A percentile compares a stretch with the other conserved stretches of the same genome.
These are phyloP conservation scores for Saccopteryx leptura DNA, from an alignment of 2,113 vertebrate genomes.

Conservation along the genomic window DNA sequence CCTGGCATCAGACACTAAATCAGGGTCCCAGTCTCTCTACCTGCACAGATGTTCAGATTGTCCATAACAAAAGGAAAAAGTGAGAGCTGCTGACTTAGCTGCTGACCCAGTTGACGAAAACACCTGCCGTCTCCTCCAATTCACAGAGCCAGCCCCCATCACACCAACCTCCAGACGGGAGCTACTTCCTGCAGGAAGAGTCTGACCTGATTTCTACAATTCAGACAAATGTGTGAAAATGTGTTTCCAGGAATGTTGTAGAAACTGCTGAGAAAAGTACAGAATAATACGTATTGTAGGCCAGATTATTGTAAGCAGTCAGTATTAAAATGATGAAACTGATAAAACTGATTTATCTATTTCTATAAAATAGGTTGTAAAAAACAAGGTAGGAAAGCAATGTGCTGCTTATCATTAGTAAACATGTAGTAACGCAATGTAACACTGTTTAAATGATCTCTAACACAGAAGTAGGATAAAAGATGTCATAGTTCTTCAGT, in stretches of 20 bases:
- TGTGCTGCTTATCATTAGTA: background rate
- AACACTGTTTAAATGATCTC: background rate
- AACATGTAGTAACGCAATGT: background rate
- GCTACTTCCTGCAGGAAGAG: background rate
- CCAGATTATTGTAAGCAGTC: background rate
- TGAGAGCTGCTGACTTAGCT: background rate
- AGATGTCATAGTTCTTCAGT: background rate
- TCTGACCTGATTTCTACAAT: background rate
- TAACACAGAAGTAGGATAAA: background rate
- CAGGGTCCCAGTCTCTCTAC: background rate
- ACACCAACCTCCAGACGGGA: background rate
- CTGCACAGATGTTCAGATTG: background rate
- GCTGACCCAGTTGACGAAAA: background rate
- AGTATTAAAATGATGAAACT: background rate
- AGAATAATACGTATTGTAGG: background rate
- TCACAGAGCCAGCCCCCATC: background rate
- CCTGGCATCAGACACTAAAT: too few relatives aligned
- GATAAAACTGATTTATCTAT: background rate
- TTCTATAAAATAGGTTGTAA: conserved; percentile 31
- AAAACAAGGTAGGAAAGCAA: background rate
- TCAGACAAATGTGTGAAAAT: background rate
- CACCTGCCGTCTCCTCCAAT: background rate
- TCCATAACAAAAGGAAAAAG: background rate
- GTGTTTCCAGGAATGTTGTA: background rate
- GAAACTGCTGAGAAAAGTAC: background rate